These are phyloP conservation scores for Propsilocerus akamusi DNA, from an alignment of 1,140 invertebrate species.

Conservation along the genomic window DNA sequence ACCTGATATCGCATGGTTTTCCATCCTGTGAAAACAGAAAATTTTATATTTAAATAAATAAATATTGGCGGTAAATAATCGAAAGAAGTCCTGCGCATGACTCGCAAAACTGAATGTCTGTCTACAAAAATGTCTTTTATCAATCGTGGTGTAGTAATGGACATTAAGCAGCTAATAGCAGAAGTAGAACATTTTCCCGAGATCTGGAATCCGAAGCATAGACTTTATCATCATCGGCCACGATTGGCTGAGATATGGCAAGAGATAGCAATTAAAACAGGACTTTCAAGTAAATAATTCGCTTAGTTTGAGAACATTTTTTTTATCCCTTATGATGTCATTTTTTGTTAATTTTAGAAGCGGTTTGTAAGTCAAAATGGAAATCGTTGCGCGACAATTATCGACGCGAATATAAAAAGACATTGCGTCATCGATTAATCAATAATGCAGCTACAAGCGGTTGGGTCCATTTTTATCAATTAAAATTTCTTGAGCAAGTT, in stretches of 20 bases:
- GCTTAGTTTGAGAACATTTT: not conserved
- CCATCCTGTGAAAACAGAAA: constrained; percentile 11
- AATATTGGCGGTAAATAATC: too few relatives aligned
- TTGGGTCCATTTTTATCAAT: not conserved
- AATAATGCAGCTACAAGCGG: not conserved
- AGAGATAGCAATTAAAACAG: not conserved
- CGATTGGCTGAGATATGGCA: not conserved
- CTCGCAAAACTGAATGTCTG: not conserved
- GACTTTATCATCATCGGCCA: not conserved
- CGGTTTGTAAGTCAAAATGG: not conserved
- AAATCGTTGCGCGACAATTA: not conserved
- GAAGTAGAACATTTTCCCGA: not conserved
- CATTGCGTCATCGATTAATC: not conserved
- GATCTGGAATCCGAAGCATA: not conserved
- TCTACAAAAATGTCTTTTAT: too few relatives aligned
- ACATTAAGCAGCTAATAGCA: not conserved
- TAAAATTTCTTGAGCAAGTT: not conserved
- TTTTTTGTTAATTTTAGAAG: not conserved
- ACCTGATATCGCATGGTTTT: constrained; percentile 21
- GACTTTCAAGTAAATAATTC: not conserved
- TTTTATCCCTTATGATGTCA: too few relatives aligned
- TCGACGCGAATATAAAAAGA: not conserved
- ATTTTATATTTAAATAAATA: not conserved
- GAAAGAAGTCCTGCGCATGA: too few relatives aligned
- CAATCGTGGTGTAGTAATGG: not conserved